Percentiles rank a stretch among this genome's conserved stretches.
phyloP scores from a whole-genome alignment of 2,797 vertebrate genomes.

The Emys orbicularis region DNA sequence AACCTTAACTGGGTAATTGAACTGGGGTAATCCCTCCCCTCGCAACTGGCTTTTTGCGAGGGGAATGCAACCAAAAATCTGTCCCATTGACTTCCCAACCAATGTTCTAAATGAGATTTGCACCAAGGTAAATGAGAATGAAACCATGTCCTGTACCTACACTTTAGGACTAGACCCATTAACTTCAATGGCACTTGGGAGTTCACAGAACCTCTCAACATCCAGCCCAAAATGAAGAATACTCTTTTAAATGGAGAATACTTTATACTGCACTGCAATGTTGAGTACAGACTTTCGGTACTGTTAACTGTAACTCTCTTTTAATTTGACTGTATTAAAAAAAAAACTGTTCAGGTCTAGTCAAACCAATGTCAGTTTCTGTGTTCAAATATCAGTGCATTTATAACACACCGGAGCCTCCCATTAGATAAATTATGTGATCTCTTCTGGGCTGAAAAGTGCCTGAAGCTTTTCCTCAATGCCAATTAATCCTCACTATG shows the following conservation, averaged over 20 bases:
- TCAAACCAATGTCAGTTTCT: not conserved
- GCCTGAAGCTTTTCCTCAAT: slow-evolving; percentile 14
- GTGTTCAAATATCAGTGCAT: not conserved
- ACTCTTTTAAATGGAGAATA: not conserved
- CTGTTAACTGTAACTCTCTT: not conserved
- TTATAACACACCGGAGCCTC: not conserved
- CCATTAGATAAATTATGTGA: not conserved
- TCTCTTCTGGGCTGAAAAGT: slow-evolving; percentile 10
- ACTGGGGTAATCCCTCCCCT: accelerated
- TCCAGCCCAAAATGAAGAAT: not conserved
- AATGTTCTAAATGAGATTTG: not conserved
- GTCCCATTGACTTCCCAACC: not conserved
- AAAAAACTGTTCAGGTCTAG: not conserved
- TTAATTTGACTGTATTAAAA: not conserved
- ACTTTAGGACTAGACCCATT: accelerated
- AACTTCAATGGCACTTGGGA: not conserved
- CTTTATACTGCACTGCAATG: not conserved
- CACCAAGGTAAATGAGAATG: not conserved
- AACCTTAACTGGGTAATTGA: not conserved
- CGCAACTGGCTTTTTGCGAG: not conserved
- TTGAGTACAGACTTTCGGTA: not conserved
- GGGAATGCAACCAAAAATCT: not conserved
- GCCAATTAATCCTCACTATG: not conserved
- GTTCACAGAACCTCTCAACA: not conserved
- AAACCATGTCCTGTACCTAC: not conserved